Conservation (phyloP, 2,797 vertebrate species). For the Enteromius argenteus region DNA sequence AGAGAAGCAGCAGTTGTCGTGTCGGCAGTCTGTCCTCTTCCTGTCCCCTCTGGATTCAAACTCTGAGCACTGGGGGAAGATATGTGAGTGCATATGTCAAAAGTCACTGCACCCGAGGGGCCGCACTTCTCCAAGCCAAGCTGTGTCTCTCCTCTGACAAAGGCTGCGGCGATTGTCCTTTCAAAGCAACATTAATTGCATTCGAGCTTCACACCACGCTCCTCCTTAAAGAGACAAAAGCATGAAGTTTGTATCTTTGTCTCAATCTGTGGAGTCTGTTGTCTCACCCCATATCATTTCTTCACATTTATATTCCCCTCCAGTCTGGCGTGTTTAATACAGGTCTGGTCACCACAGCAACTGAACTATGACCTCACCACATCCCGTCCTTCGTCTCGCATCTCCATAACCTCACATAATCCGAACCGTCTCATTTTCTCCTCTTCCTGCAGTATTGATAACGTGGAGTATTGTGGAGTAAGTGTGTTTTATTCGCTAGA, state of each 20-base stretch:
- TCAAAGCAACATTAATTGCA: slow-evolving; percentile 64
- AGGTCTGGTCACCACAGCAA: slow-evolving; percentile 33
- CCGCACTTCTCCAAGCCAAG: slow-evolving; percentile 61
- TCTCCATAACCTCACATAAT: slow-evolving; percentile 31
- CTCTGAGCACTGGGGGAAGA: slow-evolving; percentile 60
- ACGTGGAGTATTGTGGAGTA: slow-evolving; percentile 1
- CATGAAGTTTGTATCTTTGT: slow-evolving; percentile 49
- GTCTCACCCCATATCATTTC: slow-evolving; percentile 20
- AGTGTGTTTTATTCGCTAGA: slow-evolving; percentile 53
- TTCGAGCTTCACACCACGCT: slow-evolving; percentile 67
- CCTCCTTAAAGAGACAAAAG: slow-evolving; percentile 48
- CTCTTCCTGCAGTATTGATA: slow-evolving; percentile 49
- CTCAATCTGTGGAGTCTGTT: slow-evolving; percentile 41
- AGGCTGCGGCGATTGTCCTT: slow-evolving; percentile 53
- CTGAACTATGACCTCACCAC: slow-evolving; percentile 50
- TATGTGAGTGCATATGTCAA: slow-evolving; percentile 73
- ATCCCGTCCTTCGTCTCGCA: slow-evolving; percentile 54
- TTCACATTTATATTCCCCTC: slow-evolving; percentile 39
- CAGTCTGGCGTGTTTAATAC: slow-evolving; percentile 24
- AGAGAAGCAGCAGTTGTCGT: slow-evolving; percentile 64
- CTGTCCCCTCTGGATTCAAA: slow-evolving; percentile 54
- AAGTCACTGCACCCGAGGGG: slow-evolving; percentile 70
- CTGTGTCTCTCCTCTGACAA: slow-evolving; percentile 60
- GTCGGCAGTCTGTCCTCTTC: slow-evolving; percentile 64
- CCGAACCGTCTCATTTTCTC: neutral